A percentile compares a stretch with the other conserved stretches of the same genome.
Conservation (phyloP, 1,140 invertebrate genomes). For the Drosophila lacteicornis region DNA sequence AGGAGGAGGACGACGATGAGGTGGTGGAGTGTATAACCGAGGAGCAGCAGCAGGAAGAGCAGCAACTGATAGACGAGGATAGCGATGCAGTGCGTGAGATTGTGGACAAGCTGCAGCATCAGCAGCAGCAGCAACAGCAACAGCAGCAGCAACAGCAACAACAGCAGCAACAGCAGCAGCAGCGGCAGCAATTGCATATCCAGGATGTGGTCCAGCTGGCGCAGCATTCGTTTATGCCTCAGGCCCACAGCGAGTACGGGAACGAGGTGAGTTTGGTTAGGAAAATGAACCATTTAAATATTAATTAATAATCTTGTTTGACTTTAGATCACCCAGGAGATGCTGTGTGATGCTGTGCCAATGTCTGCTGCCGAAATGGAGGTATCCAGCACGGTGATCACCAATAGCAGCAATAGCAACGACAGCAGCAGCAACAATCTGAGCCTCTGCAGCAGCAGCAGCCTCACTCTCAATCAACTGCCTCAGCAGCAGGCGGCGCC, state of each 20-base stretch:
- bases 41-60: slow-evolving; percentile 34
- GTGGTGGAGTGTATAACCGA: slow-evolving; percentile 64
- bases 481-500: slow-evolving; percentile 53
- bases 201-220: slow-evolving; percentile 71
- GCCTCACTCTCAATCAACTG: slow-evolving; percentile 58
- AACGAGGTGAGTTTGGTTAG: slow-evolving; percentile 57
- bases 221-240: slow-evolving; percentile 71
- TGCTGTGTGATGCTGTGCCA: slow-evolving; percentile 75
- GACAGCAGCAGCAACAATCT: slow-evolving; percentile 79
- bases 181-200: slow-evolving; percentile 52
- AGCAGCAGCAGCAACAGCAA: slow-evolving; percentile 63
- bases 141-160: slow-evolving; percentile 13
- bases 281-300: too few species aligned
- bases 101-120: slow-evolving; percentile 76
- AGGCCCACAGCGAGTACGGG: slow-evolving; percentile 59
- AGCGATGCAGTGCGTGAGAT: slow-evolving; percentile 72
- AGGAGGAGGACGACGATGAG: slow-evolving; percentile 61
- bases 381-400: slow-evolving; percentile 82
- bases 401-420: slow-evolving; percentile 82
- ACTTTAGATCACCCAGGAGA: slow-evolving; percentile 54
- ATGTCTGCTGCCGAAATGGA: slow-evolving; percentile 84
- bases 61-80: slow-evolving; percentile 61
- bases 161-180: slow-evolving; percentile 52
- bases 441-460: slow-evolving; percentile 72
- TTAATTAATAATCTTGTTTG: neutral